phyloP scores from a whole-genome alignment of 1,140 invertebrate species.

The Drepana arcuata region DNA sequence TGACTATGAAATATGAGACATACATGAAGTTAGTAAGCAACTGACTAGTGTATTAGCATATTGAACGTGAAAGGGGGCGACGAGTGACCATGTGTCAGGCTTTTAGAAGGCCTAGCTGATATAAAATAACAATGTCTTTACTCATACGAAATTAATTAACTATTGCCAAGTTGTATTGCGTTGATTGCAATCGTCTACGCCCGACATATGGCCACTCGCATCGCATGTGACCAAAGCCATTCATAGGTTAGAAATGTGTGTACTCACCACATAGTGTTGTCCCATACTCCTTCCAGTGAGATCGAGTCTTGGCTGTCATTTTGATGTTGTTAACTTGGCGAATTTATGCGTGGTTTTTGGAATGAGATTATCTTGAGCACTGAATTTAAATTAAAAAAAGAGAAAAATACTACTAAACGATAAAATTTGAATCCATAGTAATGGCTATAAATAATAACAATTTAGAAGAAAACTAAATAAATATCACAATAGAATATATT shows the following conservation, averaged over 20 bases:
- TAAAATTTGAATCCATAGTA: conserved; percentile 59
- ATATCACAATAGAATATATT: conserved; percentile 68
- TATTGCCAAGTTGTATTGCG: no score
- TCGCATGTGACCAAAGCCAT: no score
- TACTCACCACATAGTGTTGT: conserved; percentile 69
- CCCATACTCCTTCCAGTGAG: conserved; percentile 72
- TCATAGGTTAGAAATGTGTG: conserved; percentile 62
- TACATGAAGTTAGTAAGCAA: no score
- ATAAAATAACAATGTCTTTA: no score
- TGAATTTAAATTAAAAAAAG: conserved; percentile 47
- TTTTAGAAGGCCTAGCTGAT: no score
- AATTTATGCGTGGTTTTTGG: conserved; percentile 56
- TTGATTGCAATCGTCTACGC: conserved; percentile 3
- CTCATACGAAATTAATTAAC: no score
- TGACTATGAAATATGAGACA: no score
- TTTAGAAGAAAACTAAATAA: conserved; percentile 55
- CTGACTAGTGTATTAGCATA: no score
- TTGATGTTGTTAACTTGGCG: conserved; percentile 31
- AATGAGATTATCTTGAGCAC: conserved; percentile 70
- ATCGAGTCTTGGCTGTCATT: conserved; percentile 66
- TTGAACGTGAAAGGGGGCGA: no score
- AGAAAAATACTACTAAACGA: conserved; percentile 48
- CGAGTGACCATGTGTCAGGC: no score
- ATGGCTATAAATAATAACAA: conserved; percentile 59
- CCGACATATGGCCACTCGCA: conserved; percentile 26